Conservation (phyloP, 2,113 vertebrate genomes). For the Microcebus tavaratra region DNA sequence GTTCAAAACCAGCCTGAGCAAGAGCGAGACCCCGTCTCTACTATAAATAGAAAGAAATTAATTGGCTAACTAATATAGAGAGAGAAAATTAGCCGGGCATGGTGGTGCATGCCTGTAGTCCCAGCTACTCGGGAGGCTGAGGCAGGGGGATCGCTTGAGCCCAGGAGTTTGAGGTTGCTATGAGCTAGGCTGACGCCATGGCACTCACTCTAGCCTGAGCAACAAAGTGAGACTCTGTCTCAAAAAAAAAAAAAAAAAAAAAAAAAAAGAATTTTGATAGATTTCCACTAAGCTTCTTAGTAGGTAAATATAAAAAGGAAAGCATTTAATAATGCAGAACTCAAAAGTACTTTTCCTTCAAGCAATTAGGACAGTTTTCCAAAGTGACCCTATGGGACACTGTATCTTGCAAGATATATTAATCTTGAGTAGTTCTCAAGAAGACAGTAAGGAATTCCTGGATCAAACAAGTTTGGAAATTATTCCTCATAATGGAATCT, state of each 20-base stretch:
- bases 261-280: background rate
- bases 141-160: no score
- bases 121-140: no score
- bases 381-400: background rate
- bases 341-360: background rate
- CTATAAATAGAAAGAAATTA: no score
- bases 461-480: background rate
- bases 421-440: background rate
- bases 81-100: no score
- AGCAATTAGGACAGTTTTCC: background rate
- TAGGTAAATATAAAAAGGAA: background rate
- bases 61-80: no score
- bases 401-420: background rate
- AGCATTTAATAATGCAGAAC: background rate
- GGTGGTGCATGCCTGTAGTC: no score
- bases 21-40: no score
- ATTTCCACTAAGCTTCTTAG: background rate
- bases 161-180: no score
- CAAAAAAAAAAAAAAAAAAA: background rate
- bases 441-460: conserved; percentile 11
- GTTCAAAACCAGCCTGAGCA: no score
- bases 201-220: no score
- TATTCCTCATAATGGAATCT: background rate
- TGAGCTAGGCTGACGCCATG: no score
- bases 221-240: no score